These are phyloP conservation scores for Spheniscus humboldti DNA, from an alignment of 2,797 vertebrate genomes.

Conservation along the genomic window DNA sequence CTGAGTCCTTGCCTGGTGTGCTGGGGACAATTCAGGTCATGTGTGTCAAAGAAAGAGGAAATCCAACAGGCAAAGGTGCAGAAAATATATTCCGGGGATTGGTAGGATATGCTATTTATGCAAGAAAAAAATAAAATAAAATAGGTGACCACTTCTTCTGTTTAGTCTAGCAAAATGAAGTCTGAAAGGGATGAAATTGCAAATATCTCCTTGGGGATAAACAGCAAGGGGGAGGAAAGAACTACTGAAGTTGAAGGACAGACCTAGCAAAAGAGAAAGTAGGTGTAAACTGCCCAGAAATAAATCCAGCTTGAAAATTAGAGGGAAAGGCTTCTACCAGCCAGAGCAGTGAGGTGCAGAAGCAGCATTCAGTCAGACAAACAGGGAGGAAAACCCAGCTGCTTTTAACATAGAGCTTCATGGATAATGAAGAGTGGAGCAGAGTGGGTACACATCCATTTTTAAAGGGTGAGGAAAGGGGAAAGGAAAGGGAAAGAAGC, in stretches of 20 bases:
- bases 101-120: not conserved
- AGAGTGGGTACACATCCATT: not conserved
- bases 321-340: not conserved
- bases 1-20: not conserved
- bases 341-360: not conserved
- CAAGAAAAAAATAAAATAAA: not conserved
- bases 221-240: not conserved
- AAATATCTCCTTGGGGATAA: not conserved
- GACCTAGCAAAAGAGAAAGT: not conserved
- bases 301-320: not conserved
- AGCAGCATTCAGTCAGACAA: not conserved
- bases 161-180: not conserved
- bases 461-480: not conserved
- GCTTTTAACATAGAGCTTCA: not conserved
- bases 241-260: not conserved
- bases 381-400: not conserved
- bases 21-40: not conserved
- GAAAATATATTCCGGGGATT: not conserved
- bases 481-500: not conserved
- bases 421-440: not conserved
- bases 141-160: not conserved
- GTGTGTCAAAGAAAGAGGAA: not conserved
- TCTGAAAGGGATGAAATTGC: not conserved
- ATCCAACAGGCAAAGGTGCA: not conserved
- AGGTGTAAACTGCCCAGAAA: not conserved